These are phyloP conservation scores for Empidonax alnorum DNA, from an alignment of 2,113 vertebrate species.

Conservation along the genomic window DNA sequence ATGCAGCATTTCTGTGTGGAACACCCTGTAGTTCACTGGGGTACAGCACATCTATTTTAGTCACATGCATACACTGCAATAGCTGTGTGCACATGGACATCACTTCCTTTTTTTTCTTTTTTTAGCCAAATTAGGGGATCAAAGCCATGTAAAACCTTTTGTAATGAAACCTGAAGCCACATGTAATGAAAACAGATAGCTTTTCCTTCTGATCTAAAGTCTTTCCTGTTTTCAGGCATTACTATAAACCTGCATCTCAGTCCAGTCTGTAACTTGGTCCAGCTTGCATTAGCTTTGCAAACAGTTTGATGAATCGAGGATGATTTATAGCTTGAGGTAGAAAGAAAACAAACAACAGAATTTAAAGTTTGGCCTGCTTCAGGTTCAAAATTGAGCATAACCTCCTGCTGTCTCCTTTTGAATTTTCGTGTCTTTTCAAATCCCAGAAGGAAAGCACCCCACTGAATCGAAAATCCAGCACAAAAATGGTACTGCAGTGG, in stretches of 20 bases:
- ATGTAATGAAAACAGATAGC: conserved; percentile 65
- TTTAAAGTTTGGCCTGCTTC: background rate
- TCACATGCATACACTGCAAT: background rate
- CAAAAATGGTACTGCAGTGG: background rate
- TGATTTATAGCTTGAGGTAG: conserved; percentile 45
- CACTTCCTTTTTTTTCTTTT: background rate
- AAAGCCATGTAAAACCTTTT: conserved; percentile 51
- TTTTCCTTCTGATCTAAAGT: conserved; percentile 61
- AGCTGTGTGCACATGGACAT: background rate
- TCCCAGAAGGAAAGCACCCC: background rate
- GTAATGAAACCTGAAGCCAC: conserved; percentile 62
- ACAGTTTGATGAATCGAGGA: conserved; percentile 47
- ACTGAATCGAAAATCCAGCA: background rate
- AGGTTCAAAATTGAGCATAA: background rate
- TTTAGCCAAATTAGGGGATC: conserved; percentile 57
- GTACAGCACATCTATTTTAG: background rate
- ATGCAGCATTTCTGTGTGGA: background rate
- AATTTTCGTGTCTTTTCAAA: conserved; percentile 9
- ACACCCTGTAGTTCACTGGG: background rate
- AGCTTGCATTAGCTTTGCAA: conserved; percentile 56
- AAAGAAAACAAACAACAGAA: conserved; percentile 51
- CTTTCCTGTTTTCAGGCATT: conserved; percentile 63
- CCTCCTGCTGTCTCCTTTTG: conserved; percentile 11
- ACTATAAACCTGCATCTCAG: conserved; percentile 55
- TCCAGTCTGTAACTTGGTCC: conserved; percentile 42